Evolutionary conservation across 2,113 vertebrate species (phyloP).

Genomic region (Paratilapia polleni): DNA sequence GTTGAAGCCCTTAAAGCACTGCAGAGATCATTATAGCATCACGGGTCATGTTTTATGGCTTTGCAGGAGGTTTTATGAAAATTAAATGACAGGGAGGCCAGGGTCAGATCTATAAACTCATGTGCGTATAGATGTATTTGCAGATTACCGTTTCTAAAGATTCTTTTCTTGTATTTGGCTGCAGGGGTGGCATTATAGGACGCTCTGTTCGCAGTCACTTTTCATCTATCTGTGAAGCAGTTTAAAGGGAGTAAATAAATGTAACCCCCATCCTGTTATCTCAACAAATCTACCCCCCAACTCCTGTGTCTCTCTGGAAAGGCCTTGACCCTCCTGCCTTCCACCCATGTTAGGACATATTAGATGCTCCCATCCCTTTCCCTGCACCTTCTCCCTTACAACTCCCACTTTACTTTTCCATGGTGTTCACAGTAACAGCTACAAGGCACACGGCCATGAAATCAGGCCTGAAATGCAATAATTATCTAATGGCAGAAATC

Average conservation of each 20-base stretch:
- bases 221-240: neutral
- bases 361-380: neutral
- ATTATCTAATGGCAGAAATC: constrained; percentile 56
- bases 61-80: constrained; percentile 54
- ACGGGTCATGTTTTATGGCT: constrained; percentile 39
- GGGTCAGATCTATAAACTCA: neutral
- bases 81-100: constrained; percentile 37
- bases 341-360: neutral
- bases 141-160: neutral
- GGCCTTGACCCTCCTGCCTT: constrained; percentile 51
- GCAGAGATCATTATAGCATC: constrained; percentile 36
- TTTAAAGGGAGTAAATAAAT: neutral
- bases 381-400: neutral
- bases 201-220: neutral
- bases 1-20: neutral
- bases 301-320: constrained; percentile 14
- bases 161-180: neutral
- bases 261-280: constrained; percentile 16
- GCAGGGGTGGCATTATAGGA: neutral
- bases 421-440: neutral
- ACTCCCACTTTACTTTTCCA: neutral
- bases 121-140: neutral
- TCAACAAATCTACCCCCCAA: constrained; percentile 5
- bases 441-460: constrained; percentile 18
- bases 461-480: constrained; percentile 33